Base-by-base conservation (phyloP, 2,797 vertebrate genomes). In the Limosa lapponica region DNA sequence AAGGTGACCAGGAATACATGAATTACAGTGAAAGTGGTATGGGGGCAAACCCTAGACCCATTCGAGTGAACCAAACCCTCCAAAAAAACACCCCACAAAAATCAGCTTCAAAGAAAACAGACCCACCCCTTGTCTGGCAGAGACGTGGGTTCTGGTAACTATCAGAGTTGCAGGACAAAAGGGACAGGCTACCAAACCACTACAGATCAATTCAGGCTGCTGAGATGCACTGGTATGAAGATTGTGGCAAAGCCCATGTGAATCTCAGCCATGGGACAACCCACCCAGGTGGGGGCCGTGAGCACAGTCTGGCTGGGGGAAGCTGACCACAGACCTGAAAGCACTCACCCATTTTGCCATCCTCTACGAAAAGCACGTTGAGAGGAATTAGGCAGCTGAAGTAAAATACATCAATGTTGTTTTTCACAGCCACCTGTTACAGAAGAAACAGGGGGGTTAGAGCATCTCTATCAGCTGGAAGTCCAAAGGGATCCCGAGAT, bases 321-420 rank as follows among this genome's bases (percentile, higher is more conserved):
- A 48, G 69, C 48, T 44, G 77, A 67, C 22, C 36, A 44, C 70
- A 91, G 51, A 69, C 73, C 88, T 65, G 77, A 72, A 28, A 46
- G 34, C 62, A 97, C 98, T 95, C 98, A 99, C 99, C 99, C 99
- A 99, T 99, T 98, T 99, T 99, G 82, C 99, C 99, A 77, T 99
- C 99, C 97, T 99, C 99, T 39, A 99, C 99, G 43, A 99, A 99
- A 97, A 99, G 99, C 90, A 99, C 98, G 23, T 99, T 99, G 96
- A 99, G 99, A 72, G 99, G 99, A 96, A 99, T 99, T 75, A 99
- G 98, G 77, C 99, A 99, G 96, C 99, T 99, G 98, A 99, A 99
- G 99, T 99, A 99, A 98, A 99, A 99, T 82, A 99, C 99, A 37
- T 99, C 99, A 4, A 99, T 99, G 98, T 97, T 99, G 98, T 99